Conservation (phyloP, 2,113 vertebrate species). For the Sphyrna mokarran region DNA sequence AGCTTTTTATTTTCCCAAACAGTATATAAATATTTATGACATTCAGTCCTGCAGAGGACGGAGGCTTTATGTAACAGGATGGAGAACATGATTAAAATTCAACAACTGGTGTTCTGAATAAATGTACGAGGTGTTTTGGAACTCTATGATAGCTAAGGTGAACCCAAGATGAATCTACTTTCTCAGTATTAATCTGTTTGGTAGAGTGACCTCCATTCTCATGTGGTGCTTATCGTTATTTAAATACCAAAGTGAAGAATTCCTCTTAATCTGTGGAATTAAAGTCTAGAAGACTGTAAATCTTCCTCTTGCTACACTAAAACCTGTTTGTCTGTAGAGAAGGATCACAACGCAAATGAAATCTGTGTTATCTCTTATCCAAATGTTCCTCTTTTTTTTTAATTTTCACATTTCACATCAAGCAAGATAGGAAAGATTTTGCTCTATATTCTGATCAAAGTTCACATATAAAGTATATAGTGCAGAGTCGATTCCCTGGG, state of each 20-base stretch:
- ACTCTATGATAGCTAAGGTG: not conserved
- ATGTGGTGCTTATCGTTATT: not conserved
- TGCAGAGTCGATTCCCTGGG: too few relatives aligned
- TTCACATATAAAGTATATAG: not conserved
- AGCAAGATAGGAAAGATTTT: not conserved
- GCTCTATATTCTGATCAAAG: not conserved
- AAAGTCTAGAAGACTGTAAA: not conserved
- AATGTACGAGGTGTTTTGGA: not conserved
- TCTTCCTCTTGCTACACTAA: not conserved
- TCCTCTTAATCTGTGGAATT: not conserved
- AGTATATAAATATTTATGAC: not conserved
- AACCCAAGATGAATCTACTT: not conserved
- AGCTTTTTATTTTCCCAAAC: not conserved
- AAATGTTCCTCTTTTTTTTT: not conserved
- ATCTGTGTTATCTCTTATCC: not conserved
- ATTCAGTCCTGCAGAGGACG: not conserved
- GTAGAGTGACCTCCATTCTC: not conserved
- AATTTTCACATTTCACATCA: not conserved
- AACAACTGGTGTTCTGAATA: not conserved
- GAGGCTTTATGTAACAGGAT: not conserved
- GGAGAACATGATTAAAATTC: not conserved
- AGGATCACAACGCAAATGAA: not conserved
- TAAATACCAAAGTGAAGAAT: not conserved
- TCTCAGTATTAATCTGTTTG: not conserved
- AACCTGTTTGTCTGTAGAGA: not conserved